Percentiles rank a stretch among this genome's conserved stretches.
These are phyloP conservation scores for Mugil cephalus DNA, from an alignment of 2,113 vertebrate species.

Conservation along the genomic window DNA sequence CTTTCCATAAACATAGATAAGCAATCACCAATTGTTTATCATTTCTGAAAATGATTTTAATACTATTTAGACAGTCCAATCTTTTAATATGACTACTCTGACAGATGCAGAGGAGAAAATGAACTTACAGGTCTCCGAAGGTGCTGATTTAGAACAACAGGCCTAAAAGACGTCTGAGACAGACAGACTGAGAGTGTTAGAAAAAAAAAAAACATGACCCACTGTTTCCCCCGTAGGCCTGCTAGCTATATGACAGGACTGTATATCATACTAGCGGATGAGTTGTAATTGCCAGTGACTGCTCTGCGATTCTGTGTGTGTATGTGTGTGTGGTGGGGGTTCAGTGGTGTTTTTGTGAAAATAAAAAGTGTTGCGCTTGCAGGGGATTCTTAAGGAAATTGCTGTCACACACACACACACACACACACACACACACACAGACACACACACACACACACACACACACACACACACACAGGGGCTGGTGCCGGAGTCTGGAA, in stretches of 20 bases:
- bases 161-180: background rate
- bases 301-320: conserved; percentile 57
- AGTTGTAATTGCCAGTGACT: conserved; percentile 71
- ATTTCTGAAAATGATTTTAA: conserved; percentile 9
- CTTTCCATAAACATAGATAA: conserved; percentile 24
- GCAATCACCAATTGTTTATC: conserved; percentile 19
- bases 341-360: conserved; percentile 85
- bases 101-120: too few species aligned
- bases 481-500: conserved; percentile 84
- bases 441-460: conserved; percentile 37
- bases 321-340: conserved; percentile 43
- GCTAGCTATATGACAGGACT: conserved; percentile 63
- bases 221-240: conserved; percentile 24
- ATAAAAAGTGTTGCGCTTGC: conserved; percentile 87
- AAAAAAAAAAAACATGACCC: conserved; percentile 15
- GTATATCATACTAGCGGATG: conserved; percentile 72
- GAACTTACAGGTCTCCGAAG: background rate
- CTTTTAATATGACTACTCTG: too few species aligned
- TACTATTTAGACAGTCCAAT: background rate
- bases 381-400: conserved; percentile 92
- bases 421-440: conserved; percentile 24
- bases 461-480: conserved; percentile 48
- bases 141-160: conserved; percentile 4
- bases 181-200: conserved; percentile 19
- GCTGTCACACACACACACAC: conserved; percentile 80